Percentiles rank a stretch among this genome's conserved stretches.
phyloP scores from a whole-genome alignment of 2,888 invertebrate species.

The Macropis europaea region DNA sequence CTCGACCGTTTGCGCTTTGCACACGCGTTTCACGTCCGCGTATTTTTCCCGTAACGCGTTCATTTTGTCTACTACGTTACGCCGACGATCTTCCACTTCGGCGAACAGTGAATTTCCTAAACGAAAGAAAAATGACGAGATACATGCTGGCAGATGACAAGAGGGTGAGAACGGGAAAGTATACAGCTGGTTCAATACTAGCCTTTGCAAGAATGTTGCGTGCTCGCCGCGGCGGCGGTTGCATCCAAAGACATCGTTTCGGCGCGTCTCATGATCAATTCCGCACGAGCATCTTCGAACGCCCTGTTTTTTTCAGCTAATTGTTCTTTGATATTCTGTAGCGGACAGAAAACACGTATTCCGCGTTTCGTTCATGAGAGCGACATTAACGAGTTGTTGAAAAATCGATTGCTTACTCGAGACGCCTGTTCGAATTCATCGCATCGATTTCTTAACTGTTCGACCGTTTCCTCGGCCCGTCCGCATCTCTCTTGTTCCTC shows the following conservation, averaged over 20 bases:
- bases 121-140: background rate
- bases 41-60: conserved; percentile 61
- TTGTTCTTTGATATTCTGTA: conserved; percentile 33
- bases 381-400: background rate
- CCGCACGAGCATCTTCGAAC: conserved; percentile 63
- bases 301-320: conserved; percentile 54
- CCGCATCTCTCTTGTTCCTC: conserved; percentile 35
- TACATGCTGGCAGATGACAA: too few relatives aligned
- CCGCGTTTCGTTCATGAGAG: background rate
- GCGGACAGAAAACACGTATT: background rate
- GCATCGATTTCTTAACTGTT: conserved; percentile 35
- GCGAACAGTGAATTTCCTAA: conserved; percentile 75
- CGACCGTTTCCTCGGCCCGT: conserved; percentile 40
- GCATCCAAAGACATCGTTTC: conserved; percentile 62
- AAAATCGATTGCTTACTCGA: conserved; percentile 51
- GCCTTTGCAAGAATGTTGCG: conserved; percentile 64
- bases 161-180: background rate
- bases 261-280: conserved; percentile 59
- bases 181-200: background rate
- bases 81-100: conserved; percentile 73
- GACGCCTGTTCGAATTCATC: conserved; percentile 48
- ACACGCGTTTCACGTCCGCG: conserved; percentile 60
- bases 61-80: conserved; percentile 62
- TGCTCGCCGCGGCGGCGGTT: too few relatives aligned
- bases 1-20: conserved; percentile 61